A percentile compares a stretch with the other conserved stretches of the same genome.
phyloP scores from a whole-genome alignment of 1,140 invertebrate genomes.

The Dinoponera quadriceps region DNA sequence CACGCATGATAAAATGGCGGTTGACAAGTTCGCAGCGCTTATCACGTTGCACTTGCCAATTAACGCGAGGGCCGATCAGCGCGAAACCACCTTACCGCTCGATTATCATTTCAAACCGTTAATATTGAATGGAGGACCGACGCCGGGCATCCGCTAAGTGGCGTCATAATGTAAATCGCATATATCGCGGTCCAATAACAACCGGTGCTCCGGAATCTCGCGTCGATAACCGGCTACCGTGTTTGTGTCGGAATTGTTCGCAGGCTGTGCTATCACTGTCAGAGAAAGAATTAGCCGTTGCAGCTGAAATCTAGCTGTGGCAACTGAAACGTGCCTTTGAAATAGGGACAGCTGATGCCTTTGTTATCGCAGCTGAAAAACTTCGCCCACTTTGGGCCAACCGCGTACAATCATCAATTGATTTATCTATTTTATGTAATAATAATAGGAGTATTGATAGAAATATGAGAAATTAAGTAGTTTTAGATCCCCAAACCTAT shows the following conservation, averaged over 20 bases:
- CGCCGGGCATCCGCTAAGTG: not conserved
- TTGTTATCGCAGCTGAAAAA: too few species aligned
- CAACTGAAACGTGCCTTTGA: too few species aligned
- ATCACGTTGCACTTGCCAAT: conserved; percentile 11
- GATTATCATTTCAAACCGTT: not conserved
- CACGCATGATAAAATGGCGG: not conserved
- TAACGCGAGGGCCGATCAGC: not conserved
- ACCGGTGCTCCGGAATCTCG: not conserved
- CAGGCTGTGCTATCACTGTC: too few species aligned
- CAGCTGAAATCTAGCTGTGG: too few species aligned
- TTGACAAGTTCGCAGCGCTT: conserved; percentile 3
- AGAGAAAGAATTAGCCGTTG: too few species aligned
- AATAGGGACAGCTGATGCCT: too few species aligned
- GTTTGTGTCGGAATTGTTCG: not conserved
- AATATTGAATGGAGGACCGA: not conserved
- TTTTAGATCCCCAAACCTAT: too few species aligned
- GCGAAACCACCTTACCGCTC: conserved; percentile 7
- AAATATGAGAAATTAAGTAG: too few species aligned
- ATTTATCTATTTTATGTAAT: too few species aligned
- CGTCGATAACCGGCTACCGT: conserved; percentile 5
- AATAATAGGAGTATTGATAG: too few species aligned
- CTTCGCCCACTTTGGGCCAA: too few species aligned
- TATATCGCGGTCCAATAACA: not conserved
- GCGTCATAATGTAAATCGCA: not conserved
- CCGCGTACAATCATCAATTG: too few species aligned